These are phyloP conservation scores for Agrotis exclamationis DNA, from an alignment of 2,888 invertebrate species.

Conservation along the genomic window DNA sequence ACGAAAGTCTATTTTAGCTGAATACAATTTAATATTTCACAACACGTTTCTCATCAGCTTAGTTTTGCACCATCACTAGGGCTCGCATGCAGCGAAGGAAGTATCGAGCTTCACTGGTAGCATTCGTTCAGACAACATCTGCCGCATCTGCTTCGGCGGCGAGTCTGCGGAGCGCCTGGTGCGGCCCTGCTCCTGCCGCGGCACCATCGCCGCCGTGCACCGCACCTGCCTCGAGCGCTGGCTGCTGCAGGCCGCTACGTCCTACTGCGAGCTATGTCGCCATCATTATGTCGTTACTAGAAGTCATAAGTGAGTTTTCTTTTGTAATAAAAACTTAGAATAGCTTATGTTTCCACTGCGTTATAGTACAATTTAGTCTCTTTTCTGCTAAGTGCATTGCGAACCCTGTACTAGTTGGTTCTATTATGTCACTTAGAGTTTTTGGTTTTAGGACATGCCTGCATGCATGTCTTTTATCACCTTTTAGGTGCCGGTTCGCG, in stretches of 20 bases:
- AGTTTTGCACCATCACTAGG: slow-evolving; percentile 58
- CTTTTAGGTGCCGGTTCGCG: too few relatives aligned
- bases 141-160: slow-evolving; percentile 89
- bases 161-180: slow-evolving; percentile 87
- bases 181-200: slow-evolving; percentile 87
- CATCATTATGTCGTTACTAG: slow-evolving; percentile 87
- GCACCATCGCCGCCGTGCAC: slow-evolving; percentile 88
- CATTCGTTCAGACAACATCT: slow-evolving; percentile 82
- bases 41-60: neutral
- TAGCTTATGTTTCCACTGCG: neutral
- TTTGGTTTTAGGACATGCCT: too few relatives aligned
- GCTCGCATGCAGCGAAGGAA: slow-evolving; percentile 75
- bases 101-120: slow-evolving; percentile 77
- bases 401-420: too few relatives aligned
- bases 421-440: too few relatives aligned
- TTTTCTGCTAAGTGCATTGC: too few relatives aligned
- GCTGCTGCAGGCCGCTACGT: slow-evolving; percentile 88
- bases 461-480: neutral
- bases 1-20: too few relatives aligned
- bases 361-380: too few relatives aligned
- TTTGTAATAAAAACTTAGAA: neutral
- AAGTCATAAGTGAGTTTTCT: slow-evolving; percentile 81
- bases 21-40: neutral
- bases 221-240: slow-evolving; percentile 88
- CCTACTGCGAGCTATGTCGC: slow-evolving; percentile 88